Conservation (phyloP, 2,888 invertebrate genomes). For the Oligia latruncula region DNA sequence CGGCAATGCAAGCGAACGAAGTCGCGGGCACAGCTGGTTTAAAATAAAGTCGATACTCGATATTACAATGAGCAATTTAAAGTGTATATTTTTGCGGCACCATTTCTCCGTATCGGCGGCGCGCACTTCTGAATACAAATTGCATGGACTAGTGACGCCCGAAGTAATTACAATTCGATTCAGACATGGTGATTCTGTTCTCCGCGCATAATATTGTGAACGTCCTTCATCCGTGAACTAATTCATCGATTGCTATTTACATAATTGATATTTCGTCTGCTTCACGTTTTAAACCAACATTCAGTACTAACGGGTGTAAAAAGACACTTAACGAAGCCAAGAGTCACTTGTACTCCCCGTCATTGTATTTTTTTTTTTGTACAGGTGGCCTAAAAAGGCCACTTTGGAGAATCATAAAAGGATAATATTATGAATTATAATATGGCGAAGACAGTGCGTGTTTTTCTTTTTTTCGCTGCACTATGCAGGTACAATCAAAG, state of each 20-base stretch:
- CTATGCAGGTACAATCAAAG: no score
- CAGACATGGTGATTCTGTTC: conserved; percentile 74
- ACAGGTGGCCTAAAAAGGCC: no score
- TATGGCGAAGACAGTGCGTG: no score
- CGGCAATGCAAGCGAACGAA: not conserved
- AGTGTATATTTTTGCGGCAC: conserved; percentile 29
- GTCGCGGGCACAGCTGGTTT: not conserved
- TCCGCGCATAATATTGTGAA: conserved; percentile 75
- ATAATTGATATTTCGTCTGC: conserved; percentile 57
- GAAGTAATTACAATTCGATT: conserved; percentile 70
- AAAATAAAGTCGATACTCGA: conserved; percentile 16
- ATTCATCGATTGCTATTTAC: conserved; percentile 69
- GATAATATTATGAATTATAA: no score
- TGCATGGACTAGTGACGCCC: conserved; percentile 49
- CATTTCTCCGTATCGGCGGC: conserved; percentile 48
- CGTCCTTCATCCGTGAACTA: conserved; percentile 75
- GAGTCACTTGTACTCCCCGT: no score
- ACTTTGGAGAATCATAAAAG: no score
- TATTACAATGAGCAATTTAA: conserved; percentile 27
- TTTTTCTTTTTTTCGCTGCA: no score
- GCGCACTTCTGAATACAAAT: conserved; percentile 67
- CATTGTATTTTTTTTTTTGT: no score
- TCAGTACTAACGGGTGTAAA: no score
- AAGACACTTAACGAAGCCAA: no score
- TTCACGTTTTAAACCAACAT: not conserved